phyloP scores from a whole-genome alignment of 2,797 vertebrate species.

The Clarias pachynema region DNA sequence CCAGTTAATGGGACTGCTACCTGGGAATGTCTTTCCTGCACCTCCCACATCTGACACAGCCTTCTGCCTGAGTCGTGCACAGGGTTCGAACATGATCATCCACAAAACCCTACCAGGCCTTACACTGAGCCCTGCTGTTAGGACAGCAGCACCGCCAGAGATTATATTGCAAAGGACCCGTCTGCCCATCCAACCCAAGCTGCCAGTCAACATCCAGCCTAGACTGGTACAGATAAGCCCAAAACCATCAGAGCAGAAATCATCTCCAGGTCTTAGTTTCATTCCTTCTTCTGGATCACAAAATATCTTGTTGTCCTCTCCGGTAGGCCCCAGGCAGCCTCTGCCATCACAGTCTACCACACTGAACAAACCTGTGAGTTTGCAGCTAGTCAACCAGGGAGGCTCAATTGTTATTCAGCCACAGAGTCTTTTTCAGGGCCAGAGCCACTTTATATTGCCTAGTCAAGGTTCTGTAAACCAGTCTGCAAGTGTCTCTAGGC shows the following conservation, averaged over 20 bases:
- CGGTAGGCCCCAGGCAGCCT: slow-evolving; percentile 67
- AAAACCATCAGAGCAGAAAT: slow-evolving; percentile 74
- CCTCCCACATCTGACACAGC: slow-evolving; percentile 70
- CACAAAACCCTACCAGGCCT: slow-evolving; percentile 72
- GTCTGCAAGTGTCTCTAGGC: slow-evolving; percentile 59
- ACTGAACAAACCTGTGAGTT: slow-evolving; percentile 74
- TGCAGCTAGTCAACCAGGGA: slow-evolving; percentile 79
- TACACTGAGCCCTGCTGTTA: slow-evolving; percentile 66
- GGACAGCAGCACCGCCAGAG: slow-evolving; percentile 64
- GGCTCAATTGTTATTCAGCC: slow-evolving; percentile 80
- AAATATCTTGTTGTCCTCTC: slow-evolving; percentile 73
- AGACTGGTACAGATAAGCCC: slow-evolving; percentile 80
- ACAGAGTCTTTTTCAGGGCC: slow-evolving; percentile 79
- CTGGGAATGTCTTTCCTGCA: slow-evolving; percentile 77
- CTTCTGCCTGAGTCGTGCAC: slow-evolving; percentile 74
- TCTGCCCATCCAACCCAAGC: slow-evolving; percentile 78
- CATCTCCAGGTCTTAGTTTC: slow-evolving; percentile 70
- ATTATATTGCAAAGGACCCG: slow-evolving; percentile 73
- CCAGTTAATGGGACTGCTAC: slow-evolving; percentile 79
- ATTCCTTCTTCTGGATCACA: slow-evolving; percentile 70
- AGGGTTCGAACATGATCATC: slow-evolving; percentile 75
- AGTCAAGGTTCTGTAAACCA: slow-evolving; percentile 75
- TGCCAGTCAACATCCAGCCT: slow-evolving; percentile 80
- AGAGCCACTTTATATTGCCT: slow-evolving; percentile 79
- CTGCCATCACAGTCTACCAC: slow-evolving; percentile 54